phyloP scores from a whole-genome alignment of 1,140 invertebrate species.

The Chionoecetes opilio region DNA sequence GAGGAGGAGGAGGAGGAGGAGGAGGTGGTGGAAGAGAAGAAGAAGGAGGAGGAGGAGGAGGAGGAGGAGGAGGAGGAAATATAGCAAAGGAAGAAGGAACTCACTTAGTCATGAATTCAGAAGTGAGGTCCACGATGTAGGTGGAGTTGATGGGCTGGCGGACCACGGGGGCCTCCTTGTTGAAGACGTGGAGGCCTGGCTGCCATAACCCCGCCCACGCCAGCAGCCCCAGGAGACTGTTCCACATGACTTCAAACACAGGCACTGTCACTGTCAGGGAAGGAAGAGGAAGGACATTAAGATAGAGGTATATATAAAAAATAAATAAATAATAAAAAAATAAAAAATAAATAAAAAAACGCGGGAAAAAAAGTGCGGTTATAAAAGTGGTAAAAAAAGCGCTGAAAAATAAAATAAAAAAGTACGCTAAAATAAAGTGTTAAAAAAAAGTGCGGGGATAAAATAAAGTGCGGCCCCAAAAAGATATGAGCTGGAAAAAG shows the following conservation, averaged over 20 bases:
- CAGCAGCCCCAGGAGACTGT: slow-evolving; percentile 37
- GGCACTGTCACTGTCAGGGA: too few species aligned
- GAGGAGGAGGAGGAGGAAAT: background rate
- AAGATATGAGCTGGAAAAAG: too few species aligned
- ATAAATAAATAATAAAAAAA: too few species aligned
- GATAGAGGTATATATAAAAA: too few species aligned
- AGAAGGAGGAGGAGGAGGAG: too few species aligned
- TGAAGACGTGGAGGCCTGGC: background rate
- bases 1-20: background rate
- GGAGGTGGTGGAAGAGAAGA: background rate
- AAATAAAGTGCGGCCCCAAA: background rate
- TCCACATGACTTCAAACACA: background rate
- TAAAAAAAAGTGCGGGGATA: background rate
- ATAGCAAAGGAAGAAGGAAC: background rate
- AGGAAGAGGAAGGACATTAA: too few species aligned
- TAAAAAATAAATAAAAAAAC: too few species aligned
- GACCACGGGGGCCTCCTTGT: background rate
- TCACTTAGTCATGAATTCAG: background rate
- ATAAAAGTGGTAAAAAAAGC: background rate
- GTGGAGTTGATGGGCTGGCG: background rate
- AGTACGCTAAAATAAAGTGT: too few species aligned
- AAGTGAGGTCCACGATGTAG: background rate
- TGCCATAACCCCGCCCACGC: slow-evolving; percentile 57
- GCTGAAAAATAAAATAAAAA: too few species aligned
- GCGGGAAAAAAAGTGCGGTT: background rate